Percentiles rank a stretch among this genome's conserved stretches.
These are phyloP conservation scores for Heterocephalus glaber DNA, from an alignment of 2,113 vertebrate genomes.

Conservation along the genomic window DNA sequence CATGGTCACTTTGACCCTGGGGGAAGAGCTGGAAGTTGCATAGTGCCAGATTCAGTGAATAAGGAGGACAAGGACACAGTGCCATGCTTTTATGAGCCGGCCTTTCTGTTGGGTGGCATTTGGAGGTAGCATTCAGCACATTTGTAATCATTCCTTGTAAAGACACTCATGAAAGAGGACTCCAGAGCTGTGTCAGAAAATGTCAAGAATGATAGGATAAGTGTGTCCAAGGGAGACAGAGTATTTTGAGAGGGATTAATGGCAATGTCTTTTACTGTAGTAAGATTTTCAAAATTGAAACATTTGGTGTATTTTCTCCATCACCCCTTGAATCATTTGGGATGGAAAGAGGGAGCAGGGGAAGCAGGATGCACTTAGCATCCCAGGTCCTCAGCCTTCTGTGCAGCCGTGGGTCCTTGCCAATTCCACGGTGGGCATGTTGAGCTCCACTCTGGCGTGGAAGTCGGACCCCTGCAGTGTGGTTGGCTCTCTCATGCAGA, in stretches of 20 bases:
- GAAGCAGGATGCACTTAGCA: not conserved
- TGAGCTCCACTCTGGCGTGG: not conserved
- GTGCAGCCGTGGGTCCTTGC: not conserved
- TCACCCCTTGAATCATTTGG: not conserved
- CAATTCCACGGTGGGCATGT: rapidly evolving
- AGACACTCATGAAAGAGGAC: not conserved
- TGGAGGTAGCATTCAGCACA: not conserved
- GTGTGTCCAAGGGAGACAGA: not conserved
- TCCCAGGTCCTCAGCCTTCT: not conserved
- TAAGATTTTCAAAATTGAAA: not conserved
- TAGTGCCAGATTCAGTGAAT: not conserved
- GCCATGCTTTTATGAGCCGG: not conserved
- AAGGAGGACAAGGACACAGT: not conserved
- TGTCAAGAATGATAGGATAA: not conserved
- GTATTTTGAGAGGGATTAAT: not conserved
- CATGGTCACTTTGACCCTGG: not conserved
- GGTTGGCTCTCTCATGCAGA: not conserved
- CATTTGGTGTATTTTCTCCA: not conserved
- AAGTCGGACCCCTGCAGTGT: not conserved
- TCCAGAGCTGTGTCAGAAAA: not conserved
- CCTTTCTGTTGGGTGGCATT: not conserved
- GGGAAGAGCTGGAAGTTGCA: not conserved
- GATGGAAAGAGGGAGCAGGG: not conserved
- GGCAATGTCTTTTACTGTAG: not conserved
- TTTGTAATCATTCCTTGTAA: not conserved